phyloP scores from a whole-genome alignment of 2,888 invertebrate species.

The Chalcosyrphus nemorum region DNA sequence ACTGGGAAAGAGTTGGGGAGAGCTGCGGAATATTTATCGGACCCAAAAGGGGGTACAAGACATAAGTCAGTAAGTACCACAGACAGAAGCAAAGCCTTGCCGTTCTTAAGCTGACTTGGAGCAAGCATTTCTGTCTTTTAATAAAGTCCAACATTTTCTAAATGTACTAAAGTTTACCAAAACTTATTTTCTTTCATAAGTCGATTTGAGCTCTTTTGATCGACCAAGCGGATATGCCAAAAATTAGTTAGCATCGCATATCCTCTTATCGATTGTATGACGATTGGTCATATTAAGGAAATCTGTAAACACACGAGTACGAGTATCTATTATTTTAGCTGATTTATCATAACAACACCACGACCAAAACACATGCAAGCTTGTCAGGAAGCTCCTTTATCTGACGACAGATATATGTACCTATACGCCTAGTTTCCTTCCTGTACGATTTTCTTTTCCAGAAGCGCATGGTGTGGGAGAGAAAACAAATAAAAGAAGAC shows the following conservation, averaged over 20 bases:
- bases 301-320: neutral
- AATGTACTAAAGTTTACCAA: too few relatives aligned
- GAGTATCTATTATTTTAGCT: neutral
- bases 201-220: too few relatives aligned
- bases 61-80: too few relatives aligned
- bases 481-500: slow-evolving; percentile 24
- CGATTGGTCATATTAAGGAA: neutral
- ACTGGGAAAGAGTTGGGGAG: too few relatives aligned
- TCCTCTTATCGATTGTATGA: neutral
- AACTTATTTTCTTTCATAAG: too few relatives aligned
- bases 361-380: neutral
- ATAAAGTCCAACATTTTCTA: too few relatives aligned
- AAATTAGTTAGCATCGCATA: neutral
- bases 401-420: slow-evolving; percentile 9
- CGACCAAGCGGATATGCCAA: neutral
- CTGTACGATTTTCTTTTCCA: slow-evolving; percentile 5
- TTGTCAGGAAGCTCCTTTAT: neutral
- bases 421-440: slow-evolving; percentile 13
- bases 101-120: too few relatives aligned
- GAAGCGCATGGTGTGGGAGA: neutral
- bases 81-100: too few relatives aligned
- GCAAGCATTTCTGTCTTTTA: too few relatives aligned
- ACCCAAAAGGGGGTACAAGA: too few relatives aligned
- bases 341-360: slow-evolving; percentile 4
- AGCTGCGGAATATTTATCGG: too few relatives aligned